Base-by-base conservation (phyloP, 1,140 invertebrate genomes). In the Pseudomyrmex flavicornis region DNA sequence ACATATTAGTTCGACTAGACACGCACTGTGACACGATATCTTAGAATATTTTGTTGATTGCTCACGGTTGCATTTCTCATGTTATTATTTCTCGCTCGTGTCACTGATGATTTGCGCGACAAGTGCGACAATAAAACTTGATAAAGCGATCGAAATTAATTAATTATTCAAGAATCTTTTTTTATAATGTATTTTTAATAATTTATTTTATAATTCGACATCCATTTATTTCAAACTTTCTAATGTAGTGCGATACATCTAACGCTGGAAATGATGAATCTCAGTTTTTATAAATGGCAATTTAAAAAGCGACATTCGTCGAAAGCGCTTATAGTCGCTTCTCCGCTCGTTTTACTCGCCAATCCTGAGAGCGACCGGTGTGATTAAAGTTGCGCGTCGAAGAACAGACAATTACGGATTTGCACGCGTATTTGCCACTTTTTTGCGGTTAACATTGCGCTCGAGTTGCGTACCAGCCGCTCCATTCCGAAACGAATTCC, bases 251-350 rank as follows among this genome's bases (percentile, higher is more conserved):
- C 22, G 15, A 17, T 22, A 48, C 20, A 17, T 17, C 15, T 20
- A 15, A n/a, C 9, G 15, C 13, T 58, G 15, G 15, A 59, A 79
- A 70, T 46, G 26, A 17, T 46, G 52, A 20, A 59, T 70, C 20
- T 20, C 15, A 13, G 44, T 17, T 79, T 79, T 58, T 69, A 50
- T 70, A 70, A 79, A 54, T n/a, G 17, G 2, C 17, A 26, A 10
- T 12, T 65, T 58, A 79, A 79, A 59, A 79, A 59, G 44, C 5
- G 46, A 26, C 35, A 69, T 69, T 48, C 65, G 69, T 48, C 54
- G 62, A 44, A 20, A 58, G 17, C 15, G 50, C n/a, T n/a, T 17
- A 17, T 17, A 12, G 44, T 48, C 65, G 10, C 17, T 69, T 22
- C 35, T 10, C 20, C 26, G 52, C 17, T 15, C n/a, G 12, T 35